Conservation (phyloP, 2,888 invertebrate genomes). For the Polydrusus pterygomalis region DNA sequence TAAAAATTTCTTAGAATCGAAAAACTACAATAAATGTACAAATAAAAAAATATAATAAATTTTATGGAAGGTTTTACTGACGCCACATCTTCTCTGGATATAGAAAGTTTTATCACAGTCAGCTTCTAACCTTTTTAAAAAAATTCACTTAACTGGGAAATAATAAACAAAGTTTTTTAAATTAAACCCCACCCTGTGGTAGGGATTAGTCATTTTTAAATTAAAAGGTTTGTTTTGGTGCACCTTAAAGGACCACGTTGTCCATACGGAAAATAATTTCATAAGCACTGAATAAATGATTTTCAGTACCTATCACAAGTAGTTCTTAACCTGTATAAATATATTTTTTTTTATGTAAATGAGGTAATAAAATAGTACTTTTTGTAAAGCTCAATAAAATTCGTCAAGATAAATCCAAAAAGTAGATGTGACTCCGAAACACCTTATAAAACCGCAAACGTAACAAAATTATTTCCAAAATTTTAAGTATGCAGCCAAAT, state of each 20-base stretch:
- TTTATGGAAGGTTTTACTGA: background rate
- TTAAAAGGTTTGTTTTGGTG: too few species aligned
- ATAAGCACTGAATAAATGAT: too few species aligned
- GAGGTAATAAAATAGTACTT: background rate
- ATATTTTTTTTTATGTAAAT: too few species aligned
- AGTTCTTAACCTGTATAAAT: too few species aligned
- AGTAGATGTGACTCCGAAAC: slow-evolving; percentile 13
- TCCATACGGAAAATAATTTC: too few species aligned
- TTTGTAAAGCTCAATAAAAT: slow-evolving; percentile 8
- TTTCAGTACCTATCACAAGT: too few species aligned
- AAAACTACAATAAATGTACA: slow-evolving; percentile 18
- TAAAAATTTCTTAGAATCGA: background rate
- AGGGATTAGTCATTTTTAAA: background rate
- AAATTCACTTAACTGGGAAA: slow-evolving; percentile 23
- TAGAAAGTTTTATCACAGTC: slow-evolving; percentile 40
- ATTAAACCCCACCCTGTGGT: slow-evolving; percentile 1
- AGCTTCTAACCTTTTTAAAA: slow-evolving; percentile 28
- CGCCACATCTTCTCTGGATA: slow-evolving; percentile 23
- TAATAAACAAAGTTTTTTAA: slow-evolving; percentile 25
- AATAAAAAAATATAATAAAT: slow-evolving; percentile 26
- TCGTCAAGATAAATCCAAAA: slow-evolving; percentile 6
- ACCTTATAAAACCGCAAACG: background rate
- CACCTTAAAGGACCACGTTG: too few species aligned
- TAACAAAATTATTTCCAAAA: slow-evolving; percentile 7
- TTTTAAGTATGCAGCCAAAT: slow-evolving; percentile 40